Percentiles rank a stretch among this genome's conserved stretches.
phyloP scores from a whole-genome alignment of 2,888 invertebrate genomes.

The Conistra vaccinii region DNA sequence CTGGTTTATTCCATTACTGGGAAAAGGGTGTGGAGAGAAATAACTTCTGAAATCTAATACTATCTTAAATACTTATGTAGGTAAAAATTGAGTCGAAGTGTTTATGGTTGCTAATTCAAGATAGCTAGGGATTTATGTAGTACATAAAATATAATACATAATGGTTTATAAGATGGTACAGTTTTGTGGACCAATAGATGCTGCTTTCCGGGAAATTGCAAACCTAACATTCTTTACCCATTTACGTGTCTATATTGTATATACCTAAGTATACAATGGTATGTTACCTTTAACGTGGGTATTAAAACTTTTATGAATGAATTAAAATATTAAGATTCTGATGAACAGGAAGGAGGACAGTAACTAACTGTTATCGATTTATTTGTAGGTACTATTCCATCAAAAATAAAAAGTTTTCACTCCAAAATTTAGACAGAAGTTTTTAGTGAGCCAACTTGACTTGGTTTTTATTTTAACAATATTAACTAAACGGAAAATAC shows the following conservation, averaged over 20 bases:
- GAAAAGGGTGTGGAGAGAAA: background rate
- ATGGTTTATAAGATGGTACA: no score
- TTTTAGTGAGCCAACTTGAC: background rate
- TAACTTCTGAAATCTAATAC: no score
- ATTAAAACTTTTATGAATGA: background rate
- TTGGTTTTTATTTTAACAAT: background rate
- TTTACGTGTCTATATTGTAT: background rate
- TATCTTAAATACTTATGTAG: no score
- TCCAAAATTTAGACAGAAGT: background rate
- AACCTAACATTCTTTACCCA: background rate
- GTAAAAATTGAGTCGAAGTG: background rate
- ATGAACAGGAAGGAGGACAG: background rate
- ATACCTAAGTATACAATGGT: background rate
- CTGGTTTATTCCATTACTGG: background rate
- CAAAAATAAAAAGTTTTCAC: background rate
- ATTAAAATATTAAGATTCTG: background rate
- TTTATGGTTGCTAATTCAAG: conserved; percentile 1
- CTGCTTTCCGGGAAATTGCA: background rate
- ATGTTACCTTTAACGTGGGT: background rate
- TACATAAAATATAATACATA: no score
- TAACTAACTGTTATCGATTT: background rate
- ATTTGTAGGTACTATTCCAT: background rate
- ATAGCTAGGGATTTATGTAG: background rate
- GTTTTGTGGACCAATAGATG: background rate
- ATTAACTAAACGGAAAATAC: background rate